Evolutionary conservation across 2,888 invertebrate genomes (phyloP).

Genomic region (Eucera pruinosa): DNA sequence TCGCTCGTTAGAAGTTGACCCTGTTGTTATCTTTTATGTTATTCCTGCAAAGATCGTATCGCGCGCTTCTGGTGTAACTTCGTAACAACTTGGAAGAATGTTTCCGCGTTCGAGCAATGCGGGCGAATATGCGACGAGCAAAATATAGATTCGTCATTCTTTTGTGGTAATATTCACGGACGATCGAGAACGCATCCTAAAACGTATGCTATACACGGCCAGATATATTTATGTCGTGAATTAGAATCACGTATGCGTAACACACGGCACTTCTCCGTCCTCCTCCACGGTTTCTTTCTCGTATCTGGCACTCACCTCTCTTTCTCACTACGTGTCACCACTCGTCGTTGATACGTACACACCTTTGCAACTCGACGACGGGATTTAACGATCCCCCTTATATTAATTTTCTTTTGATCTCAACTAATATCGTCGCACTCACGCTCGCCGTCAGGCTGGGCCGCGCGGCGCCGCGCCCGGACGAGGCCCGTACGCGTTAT

Average conservation of each 20-base stretch:
- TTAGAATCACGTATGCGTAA: conserved; percentile 22
- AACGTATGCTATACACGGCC: not conserved
- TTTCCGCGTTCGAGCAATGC: not conserved
- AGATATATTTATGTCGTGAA: conserved; percentile 1
- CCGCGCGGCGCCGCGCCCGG: conserved; percentile 75
- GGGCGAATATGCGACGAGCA: not conserved
- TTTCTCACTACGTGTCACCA: conserved; percentile 52
- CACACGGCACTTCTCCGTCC: conserved; percentile 51
- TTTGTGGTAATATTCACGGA: conserved; percentile 7
- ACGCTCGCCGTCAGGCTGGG: conserved; percentile 69
- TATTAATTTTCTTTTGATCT: conserved; percentile 27
- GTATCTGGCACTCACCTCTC: conserved; percentile 55
- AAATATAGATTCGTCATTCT: not conserved
- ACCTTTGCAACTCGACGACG: conserved; percentile 45
- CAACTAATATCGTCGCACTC: conserved; percentile 50
- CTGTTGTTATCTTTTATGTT: not conserved
- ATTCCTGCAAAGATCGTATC: not conserved
- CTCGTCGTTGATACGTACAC: conserved; percentile 54
- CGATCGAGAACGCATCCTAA: conserved; percentile 30
- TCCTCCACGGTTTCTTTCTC: conserved; percentile 18
- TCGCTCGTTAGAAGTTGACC: conserved; percentile 20
- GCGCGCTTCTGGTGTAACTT: not conserved
- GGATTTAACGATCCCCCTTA: conserved; percentile 20
- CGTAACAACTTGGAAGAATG: not conserved
- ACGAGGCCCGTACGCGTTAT: conserved; percentile 76